Base-by-base conservation (phyloP, 1,140 invertebrate genomes). In the Lepidotrigona ventralis region DNA sequence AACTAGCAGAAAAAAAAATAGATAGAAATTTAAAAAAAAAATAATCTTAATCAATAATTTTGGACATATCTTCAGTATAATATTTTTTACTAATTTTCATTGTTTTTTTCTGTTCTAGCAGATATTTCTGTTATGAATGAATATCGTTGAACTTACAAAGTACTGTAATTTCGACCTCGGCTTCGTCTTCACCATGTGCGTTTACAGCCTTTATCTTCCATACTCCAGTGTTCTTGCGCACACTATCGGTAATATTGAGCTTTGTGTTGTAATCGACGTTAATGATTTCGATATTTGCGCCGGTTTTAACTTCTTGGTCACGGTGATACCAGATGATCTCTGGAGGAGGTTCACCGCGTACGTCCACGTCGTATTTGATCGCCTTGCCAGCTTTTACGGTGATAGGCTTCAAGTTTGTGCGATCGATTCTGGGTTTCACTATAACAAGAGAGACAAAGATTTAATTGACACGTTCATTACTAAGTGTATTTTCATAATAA, bases 381-480 rank as follows among this genome's bases (percentile, higher is more conserved):
- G 96, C 95, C 92, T 99, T 99, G 46, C 99, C 98, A 83, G 98
- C 98, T 88, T 98, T 96, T 1, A 99, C 97, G 4, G 97, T 96
- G 77, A 99, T 96, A 56, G 98, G 97, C 94, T 99, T 98, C 81
- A 99, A 95, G 92, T 99, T 98, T 1, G 98, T 98, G 87, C 98
- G 96, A 92, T 99, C 98, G 92, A 99, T 99, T 92, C 98, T 97
- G n/a, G 98, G 98, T 95, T 99, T 99, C 92, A 99, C 98, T 98
- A 90, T 77, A 14, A 9, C 56, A 46, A 29, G 0, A 33, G 0
- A 8, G 69, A n/a, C 19, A 2, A 3, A 33, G 73, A 33, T 78
- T 15, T 51, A 46, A 46, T 46, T 6, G 39, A 46, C 39, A 46
- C 39, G 39, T 46, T 46, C 39, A 46, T 46, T 46, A 6, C 8